Evolutionary conservation across 2,888 invertebrate species (phyloP).

Genomic region (Crossocerus cetratus): DNA sequence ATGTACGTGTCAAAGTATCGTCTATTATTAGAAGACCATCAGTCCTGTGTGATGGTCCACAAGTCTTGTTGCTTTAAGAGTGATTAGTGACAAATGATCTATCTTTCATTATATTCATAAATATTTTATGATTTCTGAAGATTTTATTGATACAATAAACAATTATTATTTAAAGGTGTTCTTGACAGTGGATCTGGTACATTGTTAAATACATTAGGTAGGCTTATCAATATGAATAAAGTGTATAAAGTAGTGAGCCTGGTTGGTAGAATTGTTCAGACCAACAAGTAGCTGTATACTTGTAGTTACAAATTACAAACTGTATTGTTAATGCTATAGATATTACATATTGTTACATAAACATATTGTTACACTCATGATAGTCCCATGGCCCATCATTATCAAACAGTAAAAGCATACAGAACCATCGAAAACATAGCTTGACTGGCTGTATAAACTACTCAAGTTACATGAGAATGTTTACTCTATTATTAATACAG

Average conservation of each 20-base stretch:
- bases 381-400: background rate
- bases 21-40: constrained; percentile 16
- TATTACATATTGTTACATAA: constrained; percentile 19
- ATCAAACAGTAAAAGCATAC: no score
- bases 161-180: constrained; percentile 41
- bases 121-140: constrained; percentile 1
- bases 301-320: background rate
- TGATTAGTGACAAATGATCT: no score
- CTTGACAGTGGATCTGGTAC: constrained; percentile 42
- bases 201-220: constrained; percentile 44
- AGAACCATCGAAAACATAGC: background rate
- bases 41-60: constrained; percentile 10
- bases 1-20: constrained; percentile 19
- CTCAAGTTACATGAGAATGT: no score
- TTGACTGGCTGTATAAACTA: no score
- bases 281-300: constrained; percentile 49
- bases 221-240: constrained; percentile 63
- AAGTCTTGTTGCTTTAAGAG: background rate
- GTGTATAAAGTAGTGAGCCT: constrained; percentile 50
- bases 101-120: no score
- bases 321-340: background rate
- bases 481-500: no score
- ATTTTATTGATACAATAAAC: constrained; percentile 16
- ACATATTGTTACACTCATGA: constrained; percentile 16
- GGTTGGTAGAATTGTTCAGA: constrained; percentile 57